Evolutionary conservation across 2,888 invertebrate genomes (phyloP), one percentile per base, ranked within the genome.

Genomic region (Timandra comae): DNA sequence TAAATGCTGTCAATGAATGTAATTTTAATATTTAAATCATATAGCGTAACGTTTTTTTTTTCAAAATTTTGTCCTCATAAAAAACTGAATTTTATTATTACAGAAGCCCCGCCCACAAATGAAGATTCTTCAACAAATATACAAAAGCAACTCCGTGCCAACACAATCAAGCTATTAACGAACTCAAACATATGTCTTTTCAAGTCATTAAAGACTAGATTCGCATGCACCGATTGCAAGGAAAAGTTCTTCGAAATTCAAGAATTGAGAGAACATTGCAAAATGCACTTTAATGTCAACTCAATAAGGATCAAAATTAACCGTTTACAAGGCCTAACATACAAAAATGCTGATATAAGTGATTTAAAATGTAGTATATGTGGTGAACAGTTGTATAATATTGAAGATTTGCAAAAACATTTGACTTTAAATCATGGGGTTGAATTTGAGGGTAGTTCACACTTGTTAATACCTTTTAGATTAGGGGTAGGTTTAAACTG

Each of bases 111-210:
- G 6, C 24, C 24, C 10, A 11, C 4, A 24, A 6, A 2, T 6
- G 3, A 4, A 24, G 4, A 9, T 3, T 7, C 3, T 6, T 10
- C 9, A 7, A 23, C 23, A 2, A 6, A 10, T 7, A 24, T 11
- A 2, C 24, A 10, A 24, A 43, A 47, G 37, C 11, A 35, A 0
- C 49, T 54, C 12, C 46, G 46, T 9, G 56, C 64, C 12, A 71
- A 75, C 44, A 63, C 75, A 0, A 25, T 69, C 0, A 68, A 67
- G 34, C 52, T 78, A 0, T 41, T 73, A 7, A 39, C 56, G 9
- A 63, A 75, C 29, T 75, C 77, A 0, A 76, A 76, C 30, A 37
- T 75, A 8, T 72, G 69, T 25, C 41, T 71, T 0, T 75, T 75
- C 41, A 61, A 53, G 3, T 71, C 72, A 0, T 35, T 63, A 2